These are phyloP conservation scores for Drosophila kikkawai DNA, from an alignment of 1,140 invertebrate species.

Conservation along the genomic window DNA sequence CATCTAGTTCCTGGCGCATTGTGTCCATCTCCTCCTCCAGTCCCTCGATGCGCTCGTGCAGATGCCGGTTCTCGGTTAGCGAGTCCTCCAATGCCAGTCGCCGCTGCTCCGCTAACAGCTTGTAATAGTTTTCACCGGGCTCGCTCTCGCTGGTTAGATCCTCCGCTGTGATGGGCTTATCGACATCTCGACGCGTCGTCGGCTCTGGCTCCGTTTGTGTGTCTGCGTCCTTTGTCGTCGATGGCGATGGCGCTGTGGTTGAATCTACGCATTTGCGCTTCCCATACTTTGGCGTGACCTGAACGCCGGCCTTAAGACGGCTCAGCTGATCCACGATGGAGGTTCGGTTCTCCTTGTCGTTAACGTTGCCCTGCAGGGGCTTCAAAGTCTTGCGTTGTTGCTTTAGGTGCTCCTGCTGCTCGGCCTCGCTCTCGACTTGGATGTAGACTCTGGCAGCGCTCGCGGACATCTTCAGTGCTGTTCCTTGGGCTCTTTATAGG, in stretches of 20 bases:
- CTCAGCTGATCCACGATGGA: slow-evolving; percentile 82
- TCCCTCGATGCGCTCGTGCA: slow-evolving; percentile 85
- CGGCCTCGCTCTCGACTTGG: slow-evolving; percentile 85
- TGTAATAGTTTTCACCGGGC: slow-evolving; percentile 88
- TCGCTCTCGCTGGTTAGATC: slow-evolving; percentile 87
- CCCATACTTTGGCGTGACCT: slow-evolving; percentile 70
- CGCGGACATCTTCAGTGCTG: slow-evolving; percentile 67
- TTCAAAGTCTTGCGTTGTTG: slow-evolving; percentile 87
- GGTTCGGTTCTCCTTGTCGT: slow-evolving; percentile 88
- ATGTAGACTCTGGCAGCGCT: slow-evolving; percentile 85
- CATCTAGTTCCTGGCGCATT: slow-evolving; percentile 88
- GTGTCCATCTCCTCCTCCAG: slow-evolving; percentile 87
- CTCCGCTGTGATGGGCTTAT: slow-evolving; percentile 75
- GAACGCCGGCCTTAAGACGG: slow-evolving; percentile 76
- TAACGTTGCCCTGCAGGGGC: slow-evolving; percentile 86
- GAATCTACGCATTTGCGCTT: slow-evolving; percentile 79
- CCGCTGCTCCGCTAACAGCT: slow-evolving; percentile 88
- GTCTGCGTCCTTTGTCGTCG: slow-evolving; percentile 54
- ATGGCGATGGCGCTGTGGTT: slow-evolving; percentile 4
- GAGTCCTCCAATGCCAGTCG: slow-evolving; percentile 87
- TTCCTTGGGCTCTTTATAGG: slow-evolving; percentile 35
- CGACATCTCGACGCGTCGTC: slow-evolving; percentile 19
- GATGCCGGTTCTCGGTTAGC: slow-evolving; percentile 87
- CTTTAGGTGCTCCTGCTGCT: slow-evolving; percentile 86
- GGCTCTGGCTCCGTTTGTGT: slow-evolving; percentile 63